These are phyloP conservation scores for Sceloporus tristichus DNA, from an alignment of 2,113 vertebrate genomes.

Conservation along the genomic window DNA sequence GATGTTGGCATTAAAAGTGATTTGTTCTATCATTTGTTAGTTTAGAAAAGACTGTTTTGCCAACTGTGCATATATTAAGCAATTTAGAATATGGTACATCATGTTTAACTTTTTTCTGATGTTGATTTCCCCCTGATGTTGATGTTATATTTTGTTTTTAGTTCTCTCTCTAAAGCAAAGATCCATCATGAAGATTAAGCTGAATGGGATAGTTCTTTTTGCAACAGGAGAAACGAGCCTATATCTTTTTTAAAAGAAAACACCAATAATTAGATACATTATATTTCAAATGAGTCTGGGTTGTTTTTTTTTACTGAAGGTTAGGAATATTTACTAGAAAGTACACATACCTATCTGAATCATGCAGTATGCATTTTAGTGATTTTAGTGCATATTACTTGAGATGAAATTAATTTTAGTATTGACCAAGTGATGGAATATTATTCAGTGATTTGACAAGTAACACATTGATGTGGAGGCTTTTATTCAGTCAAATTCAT, in stretches of 20 bases:
- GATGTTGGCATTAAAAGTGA: too few relatives aligned
- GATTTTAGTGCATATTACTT: too few relatives aligned
- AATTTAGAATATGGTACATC: background rate
- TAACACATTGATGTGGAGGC: background rate
- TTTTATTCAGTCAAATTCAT: slow-evolving; percentile 30
- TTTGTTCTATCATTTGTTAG: too few relatives aligned
- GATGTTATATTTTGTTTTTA: slow-evolving; percentile 3
- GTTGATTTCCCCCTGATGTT: background rate
- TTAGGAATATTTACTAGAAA: too few relatives aligned
- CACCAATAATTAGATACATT: too few relatives aligned
- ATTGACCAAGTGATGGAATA: fast-evolving
- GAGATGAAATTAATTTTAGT: slow-evolving; percentile 17
- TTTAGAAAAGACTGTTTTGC: background rate
- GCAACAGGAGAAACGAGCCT: slow-evolving; percentile 47
- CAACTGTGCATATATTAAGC: background rate
- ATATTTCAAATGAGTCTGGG: too few relatives aligned
- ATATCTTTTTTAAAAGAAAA: too few relatives aligned
- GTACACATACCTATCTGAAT: too few relatives aligned
- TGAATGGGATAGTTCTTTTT: slow-evolving; percentile 29
- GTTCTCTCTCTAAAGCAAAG: slow-evolving; percentile 13
- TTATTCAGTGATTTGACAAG: background rate
- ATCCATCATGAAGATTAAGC: background rate
- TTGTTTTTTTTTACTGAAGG: too few relatives aligned
- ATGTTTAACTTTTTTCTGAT: background rate
- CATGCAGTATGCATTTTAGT: too few relatives aligned